Percentiles rank a stretch among this genome's conserved stretches.
These are phyloP conservation scores for Andrena praecox DNA, from an alignment of 2,888 invertebrate species.

Conservation along the genomic window DNA sequence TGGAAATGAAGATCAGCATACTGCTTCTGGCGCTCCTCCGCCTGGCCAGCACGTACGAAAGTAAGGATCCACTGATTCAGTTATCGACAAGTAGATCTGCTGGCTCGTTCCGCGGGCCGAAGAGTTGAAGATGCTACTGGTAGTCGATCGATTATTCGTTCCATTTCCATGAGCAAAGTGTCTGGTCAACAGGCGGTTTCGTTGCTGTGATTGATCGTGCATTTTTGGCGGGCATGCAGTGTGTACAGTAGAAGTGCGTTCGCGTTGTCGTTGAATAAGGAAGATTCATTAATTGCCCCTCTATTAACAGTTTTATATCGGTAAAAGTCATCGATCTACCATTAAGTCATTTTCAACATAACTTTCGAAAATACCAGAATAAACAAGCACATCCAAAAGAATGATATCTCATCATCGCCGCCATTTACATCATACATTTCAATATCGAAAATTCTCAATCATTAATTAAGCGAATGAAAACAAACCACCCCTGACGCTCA, in stretches of 20 bases:
- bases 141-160: too few species aligned
- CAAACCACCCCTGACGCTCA: neutral
- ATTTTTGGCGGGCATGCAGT: constrained; percentile 25
- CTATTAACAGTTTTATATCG: neutral
- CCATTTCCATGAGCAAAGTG: too few species aligned
- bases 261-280: neutral
- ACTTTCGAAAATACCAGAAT: neutral
- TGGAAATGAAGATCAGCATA: constrained; percentile 77
- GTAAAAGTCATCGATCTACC: too few species aligned
- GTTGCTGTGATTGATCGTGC: neutral
- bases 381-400: neutral
- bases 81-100: neutral
- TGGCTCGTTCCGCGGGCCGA: neutral
- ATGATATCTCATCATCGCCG: neutral
- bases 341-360: too few species aligned
- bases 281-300: neutral
- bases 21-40: constrained; percentile 76
- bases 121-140: too few species aligned
- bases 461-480: constrained; percentile 4
- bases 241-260: neutral
- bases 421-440: neutral
- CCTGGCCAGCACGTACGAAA: constrained; percentile 75
- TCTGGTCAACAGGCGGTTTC: neutral
- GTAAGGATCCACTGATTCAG: constrained; percentile 66
- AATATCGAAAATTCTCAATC: neutral